phyloP scores from a whole-genome alignment of 2,113 vertebrate species.

The Miniopterus natalensis region DNA sequence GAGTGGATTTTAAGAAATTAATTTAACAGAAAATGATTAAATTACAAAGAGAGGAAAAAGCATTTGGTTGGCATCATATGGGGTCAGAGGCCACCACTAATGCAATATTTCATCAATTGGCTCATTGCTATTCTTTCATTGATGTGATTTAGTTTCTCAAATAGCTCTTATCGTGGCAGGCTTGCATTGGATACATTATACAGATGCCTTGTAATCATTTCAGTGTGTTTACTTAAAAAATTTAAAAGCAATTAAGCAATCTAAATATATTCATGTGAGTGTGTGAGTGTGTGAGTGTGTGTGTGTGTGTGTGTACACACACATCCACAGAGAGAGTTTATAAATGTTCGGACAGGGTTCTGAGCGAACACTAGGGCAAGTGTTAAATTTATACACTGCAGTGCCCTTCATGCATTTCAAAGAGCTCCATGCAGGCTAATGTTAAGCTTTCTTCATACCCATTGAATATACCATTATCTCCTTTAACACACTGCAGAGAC shows the following conservation, averaged over 20 bases:
- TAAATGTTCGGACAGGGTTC: constrained; percentile 32
- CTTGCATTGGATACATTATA: constrained; percentile 58
- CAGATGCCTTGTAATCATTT: constrained; percentile 77
- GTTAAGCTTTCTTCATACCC: constrained; percentile 75
- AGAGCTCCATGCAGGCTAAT: constrained; percentile 66
- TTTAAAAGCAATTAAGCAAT: constrained; percentile 76
- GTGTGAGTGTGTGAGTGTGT: not conserved
- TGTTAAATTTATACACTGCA: constrained; percentile 71
- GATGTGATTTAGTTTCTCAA: constrained; percentile 80
- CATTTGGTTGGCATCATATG: constrained; percentile 65
- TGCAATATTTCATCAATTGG: constrained; percentile 81
- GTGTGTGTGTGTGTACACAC: not conserved
- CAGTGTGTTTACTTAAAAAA: constrained; percentile 74
- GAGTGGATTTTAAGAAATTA: constrained; percentile 79
- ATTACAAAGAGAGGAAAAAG: constrained; percentile 77
- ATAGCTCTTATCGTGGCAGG: constrained; percentile 71
- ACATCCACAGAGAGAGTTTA: constrained; percentile 58
- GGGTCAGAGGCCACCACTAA: constrained; percentile 76
- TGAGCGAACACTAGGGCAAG: constrained; percentile 57
- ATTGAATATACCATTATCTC: constrained; percentile 80
- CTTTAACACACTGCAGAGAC: constrained; percentile 46
- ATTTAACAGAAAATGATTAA: constrained; percentile 81
- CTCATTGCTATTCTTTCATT: constrained; percentile 78
- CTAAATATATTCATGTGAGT: constrained; percentile 27
- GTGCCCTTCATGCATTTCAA: constrained; percentile 79